These are phyloP conservation scores for Calyptomena viridis DNA, from an alignment of 2,113 vertebrate genomes.

Conservation along the genomic window DNA sequence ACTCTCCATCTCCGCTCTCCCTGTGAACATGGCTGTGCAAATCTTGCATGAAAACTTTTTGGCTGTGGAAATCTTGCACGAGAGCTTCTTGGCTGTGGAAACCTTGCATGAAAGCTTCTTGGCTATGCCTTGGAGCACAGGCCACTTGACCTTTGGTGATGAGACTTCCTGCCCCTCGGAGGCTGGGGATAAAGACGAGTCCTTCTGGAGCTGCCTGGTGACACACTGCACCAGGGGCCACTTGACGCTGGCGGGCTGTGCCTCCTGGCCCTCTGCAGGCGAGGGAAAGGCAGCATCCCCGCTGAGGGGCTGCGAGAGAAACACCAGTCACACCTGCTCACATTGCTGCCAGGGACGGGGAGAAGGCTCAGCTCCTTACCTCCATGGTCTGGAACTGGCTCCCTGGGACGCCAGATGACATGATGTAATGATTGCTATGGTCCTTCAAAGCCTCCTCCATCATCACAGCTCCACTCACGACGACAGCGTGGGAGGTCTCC, in stretches of 20 bases:
- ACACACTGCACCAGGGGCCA: conserved; percentile 74
- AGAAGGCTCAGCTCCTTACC: conserved; percentile 70
- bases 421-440: conserved; percentile 78
- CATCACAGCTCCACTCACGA: conserved; percentile 72
- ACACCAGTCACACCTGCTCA: neutral
- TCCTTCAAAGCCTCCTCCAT: conserved; percentile 79
- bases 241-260: conserved; percentile 31
- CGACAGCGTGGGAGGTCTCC: conserved; percentile 69
- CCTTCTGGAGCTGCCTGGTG: conserved; percentile 42
- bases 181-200: conserved; percentile 25
- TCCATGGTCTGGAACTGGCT: conserved; percentile 83
- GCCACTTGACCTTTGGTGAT: conserved; percentile 38
- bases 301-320: conserved; percentile 70
- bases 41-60: conserved; percentile 97
- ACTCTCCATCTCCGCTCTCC: conserved; percentile 97
- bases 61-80: conserved; percentile 61
- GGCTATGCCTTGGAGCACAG: conserved; percentile 40
- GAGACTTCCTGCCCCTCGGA: conserved; percentile 45
- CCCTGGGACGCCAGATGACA: conserved; percentile 73
- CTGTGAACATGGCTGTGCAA: conserved; percentile 90
- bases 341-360: fast-evolving
- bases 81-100: conserved; percentile 45
- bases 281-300: conserved; percentile 81
- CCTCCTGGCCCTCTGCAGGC: conserved; percentile 45
- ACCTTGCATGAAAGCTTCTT: conserved; percentile 58